Evolutionary conservation across 2,113 vertebrate species (phyloP), one percentile per base, ranked within the genome.

Genomic region (Dunckerocampus dactyliophorus): DNA sequence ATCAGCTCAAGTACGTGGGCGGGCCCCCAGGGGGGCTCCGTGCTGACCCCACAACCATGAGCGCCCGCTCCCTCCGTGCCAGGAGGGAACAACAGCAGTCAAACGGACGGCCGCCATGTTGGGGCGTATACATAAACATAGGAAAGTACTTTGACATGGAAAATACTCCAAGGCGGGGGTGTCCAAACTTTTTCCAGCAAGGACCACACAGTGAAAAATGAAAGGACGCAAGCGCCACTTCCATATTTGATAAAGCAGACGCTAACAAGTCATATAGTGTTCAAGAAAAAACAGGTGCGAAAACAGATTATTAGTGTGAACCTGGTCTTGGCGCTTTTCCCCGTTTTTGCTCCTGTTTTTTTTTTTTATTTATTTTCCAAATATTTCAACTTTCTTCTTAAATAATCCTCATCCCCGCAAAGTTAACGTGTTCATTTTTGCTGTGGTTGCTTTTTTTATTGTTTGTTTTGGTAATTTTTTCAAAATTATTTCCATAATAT

Each of bases 1-100:
- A 84, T 77, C 71, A 72, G 72, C 67, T 76, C 58, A 74, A 87
- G 74, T 81, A 75, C 65, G 61, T 84, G 79, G 84, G 85, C 12
- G 10, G 39, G 11, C n/a, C 39, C 53, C 53, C 53, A 19, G 60
- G 46, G 65, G 58, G 17, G 67, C 58, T 74, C 51, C 76, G 20
- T 77, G 75, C 74, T 85, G 84, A 84, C 80, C 84, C 31, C 31
- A 10, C 6, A 10, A 9, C 37, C n/a, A 19, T 47, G 20, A 19
- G 7, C 12, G 5, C 6, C 17, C 53, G 20, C 21, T 28, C 9
- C 52, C 28, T 54, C 52, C 13, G 52, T 15, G 21, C 8, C 50
- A 48, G 47, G 22, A 22, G 5, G 2, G 24, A 28, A 34, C 9
- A 10, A 7, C 37, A 39, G 8, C 13, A 14, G 39, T 13, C 12